Evolutionary conservation across 2,888 invertebrate species (phyloP), one percentile per base, ranked within the genome.

Genomic region (Dilophus febrilis): DNA sequence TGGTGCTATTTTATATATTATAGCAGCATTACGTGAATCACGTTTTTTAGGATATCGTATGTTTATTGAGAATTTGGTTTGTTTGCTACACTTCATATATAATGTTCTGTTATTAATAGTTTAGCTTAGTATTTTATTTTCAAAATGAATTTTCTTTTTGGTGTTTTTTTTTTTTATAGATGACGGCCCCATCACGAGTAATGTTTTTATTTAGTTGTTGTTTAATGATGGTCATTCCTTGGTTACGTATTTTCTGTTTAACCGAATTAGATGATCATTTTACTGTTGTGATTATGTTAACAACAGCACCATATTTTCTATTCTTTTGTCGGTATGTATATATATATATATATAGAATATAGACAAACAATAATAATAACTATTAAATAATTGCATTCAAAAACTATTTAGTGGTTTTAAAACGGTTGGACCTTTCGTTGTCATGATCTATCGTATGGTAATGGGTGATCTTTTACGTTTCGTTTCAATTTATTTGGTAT

Each of bases 361-460:
- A 22, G n/a, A 22, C 22, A 22, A 4, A 22, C 22, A 26, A 30
- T 37, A 17, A 17, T 32, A 16, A 16, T 26, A 32, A 3, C 22
- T 3, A 27, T 18, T 35, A 12, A 29, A 19, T 13, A 26, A 13
- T 14, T 37, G 5, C 3, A 13, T 18, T 14, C 27, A 14, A 26
- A 36, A 36, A 36, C 27, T 16, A 22, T 42, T 32, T 64, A 91
- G 97, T 53, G 95, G 94, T 12, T 91, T 97, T 62, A 91, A 92
- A 64, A 90, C 94, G 0, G 94, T 97, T 2, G 97, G 97, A 4
- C 97, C 97, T 0, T 97, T 97, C 73, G 97, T 97, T n/a, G 90
- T 95, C 49, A 97, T 97, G 95, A 92, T 98, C 50, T 97, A 97
- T 64, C 76, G 94, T 47, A 97, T 98, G 91, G 85, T 97, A 37